Evolutionary conservation across 2,888 invertebrate genomes (phyloP).

Genomic region (Ectropis crepuscularia): DNA sequence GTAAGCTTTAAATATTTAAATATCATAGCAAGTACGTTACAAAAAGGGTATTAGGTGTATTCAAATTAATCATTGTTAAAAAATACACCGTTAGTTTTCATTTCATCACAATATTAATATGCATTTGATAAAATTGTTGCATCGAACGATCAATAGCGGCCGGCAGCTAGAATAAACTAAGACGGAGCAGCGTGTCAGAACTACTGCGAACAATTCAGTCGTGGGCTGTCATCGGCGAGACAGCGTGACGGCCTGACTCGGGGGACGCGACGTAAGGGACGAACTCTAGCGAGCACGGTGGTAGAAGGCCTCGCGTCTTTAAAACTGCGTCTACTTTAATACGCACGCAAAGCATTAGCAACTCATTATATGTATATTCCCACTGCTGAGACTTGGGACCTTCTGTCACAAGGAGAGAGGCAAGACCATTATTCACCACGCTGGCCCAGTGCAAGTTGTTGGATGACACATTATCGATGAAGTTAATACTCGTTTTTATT

Average conservation of each 20-base stretch:
- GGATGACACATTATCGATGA: too few relatives aligned
- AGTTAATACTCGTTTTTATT: too few relatives aligned
- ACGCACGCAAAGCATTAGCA: too few relatives aligned
- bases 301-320: neutral
- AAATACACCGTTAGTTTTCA: neutral
- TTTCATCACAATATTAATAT: constrained; percentile 3
- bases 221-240: constrained; percentile 72
- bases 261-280: constrained; percentile 41
- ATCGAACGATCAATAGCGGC: constrained; percentile 51
- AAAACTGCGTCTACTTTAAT: too few relatives aligned
- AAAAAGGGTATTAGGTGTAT: too few relatives aligned
- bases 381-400: too few relatives aligned
- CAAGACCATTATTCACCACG: too few relatives aligned
- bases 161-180: constrained; percentile 55
- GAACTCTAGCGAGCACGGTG: constrained; percentile 24
- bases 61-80: neutral
- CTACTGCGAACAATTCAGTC: constrained; percentile 71
- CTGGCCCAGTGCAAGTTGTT: too few relatives aligned
- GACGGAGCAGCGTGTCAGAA: constrained; percentile 55
- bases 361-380: too few relatives aligned
- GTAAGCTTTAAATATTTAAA: too few relatives aligned
- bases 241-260: constrained; percentile 64
- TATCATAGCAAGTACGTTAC: too few relatives aligned
- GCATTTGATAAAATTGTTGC: constrained; percentile 38
- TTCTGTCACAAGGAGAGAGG: too few relatives aligned